phyloP scores from a whole-genome alignment of 1,140 invertebrate genomes.

The Pectinophora gossypiella region DNA sequence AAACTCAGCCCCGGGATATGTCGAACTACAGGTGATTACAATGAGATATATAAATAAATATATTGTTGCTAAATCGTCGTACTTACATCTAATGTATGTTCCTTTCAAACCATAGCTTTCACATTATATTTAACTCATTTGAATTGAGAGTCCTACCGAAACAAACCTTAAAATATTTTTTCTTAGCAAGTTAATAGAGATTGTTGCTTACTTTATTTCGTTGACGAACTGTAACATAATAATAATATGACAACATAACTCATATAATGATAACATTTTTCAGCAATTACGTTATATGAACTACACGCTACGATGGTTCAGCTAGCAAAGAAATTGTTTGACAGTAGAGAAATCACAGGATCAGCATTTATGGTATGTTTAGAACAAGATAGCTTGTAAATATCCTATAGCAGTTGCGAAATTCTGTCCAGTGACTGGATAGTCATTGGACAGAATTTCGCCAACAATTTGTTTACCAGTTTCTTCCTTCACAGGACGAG shows the following conservation, averaged over 20 bases:
- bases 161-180: no score
- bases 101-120: no score
- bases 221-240: not conserved
- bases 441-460: no score
- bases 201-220: no score
- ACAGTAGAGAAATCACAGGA: constrained; percentile 73
- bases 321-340: constrained; percentile 78
- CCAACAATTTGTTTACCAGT: not conserved
- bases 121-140: no score
- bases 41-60: no score
- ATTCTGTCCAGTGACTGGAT: no score
- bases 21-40: constrained; percentile 82
- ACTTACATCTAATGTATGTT: no score
- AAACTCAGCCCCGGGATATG: constrained; percentile 85
- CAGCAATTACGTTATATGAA: constrained; percentile 85
- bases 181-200: not conserved
- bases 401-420: no score
- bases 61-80: no score
- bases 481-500: constrained; percentile 43
- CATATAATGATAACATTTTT: constrained; percentile 21
- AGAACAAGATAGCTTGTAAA: no score
- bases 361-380: constrained; percentile 66
- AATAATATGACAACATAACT: not conserved
- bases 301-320: constrained; percentile 81
- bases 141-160: no score